Base-by-base conservation (phyloP, 2,888 invertebrate species). In the Apoda limacodes region DNA sequence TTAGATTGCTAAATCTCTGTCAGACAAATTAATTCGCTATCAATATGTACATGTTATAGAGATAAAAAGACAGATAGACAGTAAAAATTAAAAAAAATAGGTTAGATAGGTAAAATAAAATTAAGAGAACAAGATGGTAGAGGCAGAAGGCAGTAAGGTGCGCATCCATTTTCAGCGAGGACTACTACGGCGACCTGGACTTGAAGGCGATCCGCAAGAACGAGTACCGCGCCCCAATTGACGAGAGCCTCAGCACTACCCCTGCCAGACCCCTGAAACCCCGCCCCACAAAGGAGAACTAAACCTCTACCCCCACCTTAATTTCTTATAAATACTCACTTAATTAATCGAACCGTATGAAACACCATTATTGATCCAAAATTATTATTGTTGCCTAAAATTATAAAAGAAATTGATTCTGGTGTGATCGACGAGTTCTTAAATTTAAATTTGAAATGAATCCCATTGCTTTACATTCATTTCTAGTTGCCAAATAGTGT, bases 131-230 rank as follows among this genome's bases (percentile, higher is more conserved):
- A 27, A 22, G 29, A 17, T 19, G 48, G 52, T 55, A 57, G 64
- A 59, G 53, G 60, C 55, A 63, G 64, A 61, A 63, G 68, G 70
- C 61, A 66, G 74, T 76, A 76, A 76, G 75, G 66, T 70, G 48
- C 61, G 65, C 71, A 63, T 76, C 62, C 69, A 64, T 74, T 76
- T 87, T 85, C 91, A 94, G 95, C 85, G 94, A 95, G 87, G 94
- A 95, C 88, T 95, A 95, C 88, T 95, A 95, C 67, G 95, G 95
- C 52, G 94, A 94, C 80, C 82, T 94, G 88, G 95, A 95, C 82
- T 84, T 95, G 85, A 95, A 95, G 89, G 87, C 89, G 82, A 92
- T 94, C 87, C 89, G 93, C 82, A 95, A 95, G 87, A 92, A 92
- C 82, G 94, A 95, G 81, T 87, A 93, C 55, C 86, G 92, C 65